Conservation (phyloP, 2,888 invertebrate species). For the Artemia sp. region DNA sequence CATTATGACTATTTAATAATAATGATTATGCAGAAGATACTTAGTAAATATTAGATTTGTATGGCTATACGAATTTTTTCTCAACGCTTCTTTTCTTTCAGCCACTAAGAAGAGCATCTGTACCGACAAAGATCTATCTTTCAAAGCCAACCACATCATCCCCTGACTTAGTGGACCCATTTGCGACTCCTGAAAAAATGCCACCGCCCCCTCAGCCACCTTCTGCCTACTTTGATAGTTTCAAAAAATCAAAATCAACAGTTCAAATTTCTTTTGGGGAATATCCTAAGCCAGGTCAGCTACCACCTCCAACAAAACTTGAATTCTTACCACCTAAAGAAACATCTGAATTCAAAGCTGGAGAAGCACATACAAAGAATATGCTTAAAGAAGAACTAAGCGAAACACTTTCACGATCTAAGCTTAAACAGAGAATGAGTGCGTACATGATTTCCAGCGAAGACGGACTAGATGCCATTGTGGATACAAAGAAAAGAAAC, state of each 20-base stretch:
- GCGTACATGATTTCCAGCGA: neutral
- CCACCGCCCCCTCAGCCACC: constrained; percentile 5
- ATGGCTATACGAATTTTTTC: no score
- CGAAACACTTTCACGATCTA: constrained; percentile 55
- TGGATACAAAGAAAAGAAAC: no score
- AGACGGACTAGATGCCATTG: neutral
- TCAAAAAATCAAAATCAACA: neutral
- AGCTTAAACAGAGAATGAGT: constrained; percentile 36
- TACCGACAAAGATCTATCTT: neutral
- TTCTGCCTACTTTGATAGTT: neutral
- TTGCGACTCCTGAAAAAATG: constrained; percentile 5
- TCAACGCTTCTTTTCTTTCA: neutral
- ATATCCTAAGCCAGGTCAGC: constrained; percentile 19
- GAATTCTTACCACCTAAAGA: constrained; percentile 21
- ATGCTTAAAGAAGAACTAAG: constrained; percentile 54
- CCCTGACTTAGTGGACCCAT: constrained; percentile 6
- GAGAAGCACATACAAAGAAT: constrained; percentile 28
- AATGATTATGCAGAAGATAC: no score
- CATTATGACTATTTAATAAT: no score
- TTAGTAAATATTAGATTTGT: no score
- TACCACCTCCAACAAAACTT: constrained; percentile 21
- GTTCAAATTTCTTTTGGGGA: constrained; percentile 19
- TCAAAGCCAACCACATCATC: neutral
- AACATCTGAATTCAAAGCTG: constrained; percentile 23
- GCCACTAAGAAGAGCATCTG: neutral